Percentiles rank a stretch among this genome's conserved stretches.
Conservation (phyloP, 2,888 invertebrate genomes). For the Eupithecia pulchellata region DNA sequence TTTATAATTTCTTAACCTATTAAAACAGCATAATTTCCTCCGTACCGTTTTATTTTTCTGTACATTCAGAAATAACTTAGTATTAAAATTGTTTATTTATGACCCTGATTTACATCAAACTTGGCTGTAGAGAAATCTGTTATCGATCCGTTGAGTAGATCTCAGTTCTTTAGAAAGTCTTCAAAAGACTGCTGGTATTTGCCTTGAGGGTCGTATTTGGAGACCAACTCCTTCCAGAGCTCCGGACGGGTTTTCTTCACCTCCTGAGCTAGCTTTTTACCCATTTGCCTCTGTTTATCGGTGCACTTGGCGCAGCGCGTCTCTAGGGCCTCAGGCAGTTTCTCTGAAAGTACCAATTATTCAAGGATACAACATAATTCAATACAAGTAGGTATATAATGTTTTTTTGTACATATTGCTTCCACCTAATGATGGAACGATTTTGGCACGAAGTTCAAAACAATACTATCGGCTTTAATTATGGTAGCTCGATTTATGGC, state of each 20-base stretch:
- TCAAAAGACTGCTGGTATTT: slow-evolving; percentile 78
- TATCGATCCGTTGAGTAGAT: not conserved
- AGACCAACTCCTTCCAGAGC: slow-evolving; percentile 82
- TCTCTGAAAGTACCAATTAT: slow-evolving; percentile 79
- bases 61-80: not conserved
- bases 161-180: slow-evolving; percentile 58
- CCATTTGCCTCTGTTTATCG: slow-evolving; percentile 87
- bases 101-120: not conserved
- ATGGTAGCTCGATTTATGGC: not conserved
- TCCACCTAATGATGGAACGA: too few relatives aligned
- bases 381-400: too few relatives aligned
- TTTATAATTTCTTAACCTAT: not conserved
- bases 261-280: slow-evolving; percentile 86
- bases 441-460: too few relatives aligned
- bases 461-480: too few relatives aligned
- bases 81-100: not conserved
- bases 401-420: too few relatives aligned
- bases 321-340: slow-evolving; percentile 88
- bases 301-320: slow-evolving; percentile 89
- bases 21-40: not conserved
- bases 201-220: slow-evolving; percentile 86
- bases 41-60: not conserved
- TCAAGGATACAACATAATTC: not conserved
- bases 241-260: slow-evolving; percentile 83
- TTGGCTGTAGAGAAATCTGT: not conserved